phyloP scores from a whole-genome alignment of 2,888 invertebrate genomes.

The Galerucella calmariensis region DNA sequence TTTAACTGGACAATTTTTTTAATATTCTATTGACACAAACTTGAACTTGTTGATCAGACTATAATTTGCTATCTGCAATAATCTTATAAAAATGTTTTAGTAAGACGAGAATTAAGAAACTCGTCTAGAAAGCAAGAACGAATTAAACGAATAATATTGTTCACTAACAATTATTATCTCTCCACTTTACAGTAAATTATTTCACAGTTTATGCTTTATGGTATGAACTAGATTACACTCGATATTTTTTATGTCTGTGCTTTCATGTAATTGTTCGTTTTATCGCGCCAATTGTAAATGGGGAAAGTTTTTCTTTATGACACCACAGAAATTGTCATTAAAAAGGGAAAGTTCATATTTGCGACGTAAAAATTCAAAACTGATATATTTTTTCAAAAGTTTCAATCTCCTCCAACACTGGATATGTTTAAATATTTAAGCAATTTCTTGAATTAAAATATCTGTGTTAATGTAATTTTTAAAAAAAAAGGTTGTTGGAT shows the following conservation, averaged over 20 bases:
- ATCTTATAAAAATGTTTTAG: not conserved
- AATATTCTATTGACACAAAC: no score
- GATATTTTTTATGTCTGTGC: no score
- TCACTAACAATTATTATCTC: not conserved
- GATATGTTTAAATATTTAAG: no score
- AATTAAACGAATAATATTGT: not conserved
- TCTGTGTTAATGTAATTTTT: no score
- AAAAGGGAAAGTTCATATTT: not conserved
- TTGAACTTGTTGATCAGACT: no score
- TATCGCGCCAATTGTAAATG: not conserved
- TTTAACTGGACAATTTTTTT: no score
- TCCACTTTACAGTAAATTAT: not conserved
- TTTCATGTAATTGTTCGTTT: no score
- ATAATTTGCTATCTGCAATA: not conserved
- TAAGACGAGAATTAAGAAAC: not conserved
- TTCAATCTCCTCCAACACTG: no score
- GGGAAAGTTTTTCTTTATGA: conserved; percentile 2
- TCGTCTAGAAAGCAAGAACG: conserved; percentile 1
- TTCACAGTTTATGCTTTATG: not conserved
- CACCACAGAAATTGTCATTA: not conserved
- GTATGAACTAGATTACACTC: not conserved
- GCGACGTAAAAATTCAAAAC: no score
- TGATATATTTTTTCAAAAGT: no score
- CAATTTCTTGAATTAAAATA: no score
- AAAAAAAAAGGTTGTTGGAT: no score